Base-by-base conservation (phyloP, 2,113 vertebrate genomes). In the Corvus moneduloides region DNA sequence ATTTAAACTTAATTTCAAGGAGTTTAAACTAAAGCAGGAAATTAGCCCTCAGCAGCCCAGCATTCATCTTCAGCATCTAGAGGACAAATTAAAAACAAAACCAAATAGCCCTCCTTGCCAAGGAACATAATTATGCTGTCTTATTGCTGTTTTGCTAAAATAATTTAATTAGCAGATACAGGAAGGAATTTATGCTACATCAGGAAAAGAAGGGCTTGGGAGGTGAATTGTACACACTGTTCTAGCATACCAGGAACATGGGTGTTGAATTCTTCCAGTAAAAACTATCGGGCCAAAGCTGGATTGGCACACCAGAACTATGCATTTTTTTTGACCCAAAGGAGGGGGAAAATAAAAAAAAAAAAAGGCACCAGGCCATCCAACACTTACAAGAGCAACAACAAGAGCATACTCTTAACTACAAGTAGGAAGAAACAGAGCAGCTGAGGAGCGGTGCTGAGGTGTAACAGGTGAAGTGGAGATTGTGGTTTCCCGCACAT, bases 71-170 rank as follows among this genome's bases (percentile, higher is more conserved):
- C 89, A 78, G 48, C 83, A 78, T 84, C 67, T 75, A 96, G 49
- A 97, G 93, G 84, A 95, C 94, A 97, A 55, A 90, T 56, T 61
- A 80, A 74, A 92, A 89, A 69, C 62, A 82, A 95, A 91, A n/a
- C 44, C 33, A 12, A 56, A 59, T 16, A 43, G 13, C 28, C 33
- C 48, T 86, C 83, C 74, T 56, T 93, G 93, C 95, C 96, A 98
- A 97, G 91, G 96, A 95, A 97, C 96, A 97, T 94, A 98, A 98
- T 97, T 97, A 92, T 95, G 93, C 90, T 97, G 97, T 94, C 97
- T 97, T 96, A 96, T 96, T 98, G 96, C 69, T 76, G 14, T 95
- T 97, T 84, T 97, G 95, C 62, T 96, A 96, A 64, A 98, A 97
- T 97, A 97, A 97, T 95, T 94, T 86, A 97, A 98, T 98, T 98